These are phyloP conservation scores for Melanogrammus aeglefinus DNA, from an alignment of 2,797 vertebrate species.

Conservation along the genomic window DNA sequence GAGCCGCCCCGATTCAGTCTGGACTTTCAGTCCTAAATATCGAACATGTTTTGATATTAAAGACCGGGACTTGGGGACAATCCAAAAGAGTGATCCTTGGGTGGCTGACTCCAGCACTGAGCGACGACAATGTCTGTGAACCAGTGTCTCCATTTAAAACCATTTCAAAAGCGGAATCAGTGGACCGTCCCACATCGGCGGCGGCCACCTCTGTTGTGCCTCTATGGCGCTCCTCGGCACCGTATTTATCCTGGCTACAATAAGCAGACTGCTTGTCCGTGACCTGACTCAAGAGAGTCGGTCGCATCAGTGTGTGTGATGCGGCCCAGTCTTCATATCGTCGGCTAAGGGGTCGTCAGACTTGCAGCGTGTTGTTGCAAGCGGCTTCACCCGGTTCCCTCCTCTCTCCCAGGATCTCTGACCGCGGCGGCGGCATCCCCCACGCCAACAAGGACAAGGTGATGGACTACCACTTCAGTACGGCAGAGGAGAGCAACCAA, in stretches of 20 bases:
- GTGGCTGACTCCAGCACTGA: background rate
- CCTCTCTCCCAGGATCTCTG: slow-evolving; percentile 81
- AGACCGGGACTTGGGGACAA: background rate
- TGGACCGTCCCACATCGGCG: too few relatives aligned
- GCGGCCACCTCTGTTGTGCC: too few relatives aligned
- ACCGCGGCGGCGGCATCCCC: slow-evolving; percentile 88
- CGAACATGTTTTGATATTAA: background rate
- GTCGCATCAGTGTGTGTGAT: background rate
- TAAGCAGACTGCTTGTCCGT: background rate
- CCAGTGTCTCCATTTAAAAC: too few relatives aligned
- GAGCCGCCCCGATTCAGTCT: too few relatives aligned
- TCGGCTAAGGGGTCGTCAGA: background rate
- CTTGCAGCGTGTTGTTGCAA: background rate
- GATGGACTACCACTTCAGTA: slow-evolving; percentile 93
- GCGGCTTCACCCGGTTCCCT: background rate
- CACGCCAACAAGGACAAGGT: slow-evolving; percentile 85
- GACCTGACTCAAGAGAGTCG: background rate
- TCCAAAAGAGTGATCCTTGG: background rate
- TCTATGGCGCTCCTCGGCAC: too few relatives aligned
- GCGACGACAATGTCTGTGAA: too few relatives aligned
- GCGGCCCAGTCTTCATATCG: too few relatives aligned
- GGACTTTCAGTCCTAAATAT: too few relatives aligned
- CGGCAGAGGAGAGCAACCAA: slow-evolving; percentile 87
- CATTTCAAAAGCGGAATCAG: too few relatives aligned
- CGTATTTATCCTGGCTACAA: too few relatives aligned